These are phyloP conservation scores for Dipus sagitta DNA, from an alignment of 2,797 vertebrate genomes.

Conservation along the genomic window DNA sequence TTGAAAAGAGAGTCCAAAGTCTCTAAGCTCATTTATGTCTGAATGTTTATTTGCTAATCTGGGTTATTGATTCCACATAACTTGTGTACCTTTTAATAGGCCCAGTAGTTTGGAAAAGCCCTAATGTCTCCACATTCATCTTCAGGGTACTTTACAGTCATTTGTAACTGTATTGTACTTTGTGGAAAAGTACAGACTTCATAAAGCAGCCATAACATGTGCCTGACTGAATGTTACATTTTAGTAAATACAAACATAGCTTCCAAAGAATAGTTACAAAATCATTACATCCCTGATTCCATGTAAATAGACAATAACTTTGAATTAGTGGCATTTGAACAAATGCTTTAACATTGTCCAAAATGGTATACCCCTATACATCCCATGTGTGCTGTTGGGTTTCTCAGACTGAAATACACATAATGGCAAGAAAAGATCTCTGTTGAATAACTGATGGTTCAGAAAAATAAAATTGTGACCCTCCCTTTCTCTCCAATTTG, in stretches of 20 bases:
- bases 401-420: neutral
- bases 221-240: neutral
- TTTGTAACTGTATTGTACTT: neutral
- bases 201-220: neutral
- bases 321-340: neutral
- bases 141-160: neutral
- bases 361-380: neutral
- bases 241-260: neutral
- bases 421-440: neutral
- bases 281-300: neutral
- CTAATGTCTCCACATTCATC: neutral
- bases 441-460: neutral
- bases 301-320: neutral
- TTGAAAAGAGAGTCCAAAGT: neutral
- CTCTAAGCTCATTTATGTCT: slow-evolving; percentile 5
- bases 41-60: slow-evolving; percentile 41
- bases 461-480: neutral
- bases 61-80: neutral
- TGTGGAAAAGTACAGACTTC: neutral
- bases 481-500: neutral
- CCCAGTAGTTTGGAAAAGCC: neutral
- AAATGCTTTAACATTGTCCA: neutral
- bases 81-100: neutral
- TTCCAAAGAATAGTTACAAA: slow-evolving; percentile 35
- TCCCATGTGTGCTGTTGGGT: neutral